Base-by-base conservation (phyloP, 2,797 vertebrate species). In the Loris lydekkerianus region DNA sequence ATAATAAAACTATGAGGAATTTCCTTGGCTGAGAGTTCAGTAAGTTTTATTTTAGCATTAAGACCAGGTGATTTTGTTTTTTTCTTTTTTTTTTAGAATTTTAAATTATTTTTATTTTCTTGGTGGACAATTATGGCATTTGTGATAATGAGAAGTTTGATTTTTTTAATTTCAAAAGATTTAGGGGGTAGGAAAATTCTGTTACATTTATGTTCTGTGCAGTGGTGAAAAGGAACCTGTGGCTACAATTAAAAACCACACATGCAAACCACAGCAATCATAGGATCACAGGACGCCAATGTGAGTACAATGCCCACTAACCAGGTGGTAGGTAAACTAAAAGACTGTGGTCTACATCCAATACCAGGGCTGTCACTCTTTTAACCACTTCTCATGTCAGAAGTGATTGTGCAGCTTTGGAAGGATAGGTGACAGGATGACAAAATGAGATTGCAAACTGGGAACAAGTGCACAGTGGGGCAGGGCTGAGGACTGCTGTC, bases 21-120 rank as follows among this genome's bases (percentile, higher is more conserved):
- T 2, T 2, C 7, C 60, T 53, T 49, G 7, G 0, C 1, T 15
- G 49, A 8, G n/a, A 27, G 4, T 8, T 70, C n/a, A n/a, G 3
- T 53, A 61, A 63, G 5, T 23, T 58, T 18, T 29, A 34, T 43
- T 11, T 78, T 25, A 5, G 60, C 21, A 18, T 34, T 7, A 58
- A 58, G 60, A 67, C 20, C 75, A 14, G 17, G 1, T 37, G 31
- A 18, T 17, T 67, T n/a, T 63, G 49, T 13, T 3, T 29, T 13
- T 40, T 40, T 5, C 34, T 34, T 61, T 60, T 23, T 60, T 67
- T 67, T 67, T n/a, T 67, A 67, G 31, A 15, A 67, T 67, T 67
- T 67, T 67, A 7, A 31, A 18, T 67, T 67, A 67, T 8, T n/a
- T 67, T 67, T n/a, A 67, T n/a, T 18, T 67, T 65, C 29, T 31